Percentiles rank a stretch among this genome's conserved stretches.
Evolutionary conservation across 1,140 invertebrate genomes (phyloP).

Genomic region (Arion vulgaris): DNA sequence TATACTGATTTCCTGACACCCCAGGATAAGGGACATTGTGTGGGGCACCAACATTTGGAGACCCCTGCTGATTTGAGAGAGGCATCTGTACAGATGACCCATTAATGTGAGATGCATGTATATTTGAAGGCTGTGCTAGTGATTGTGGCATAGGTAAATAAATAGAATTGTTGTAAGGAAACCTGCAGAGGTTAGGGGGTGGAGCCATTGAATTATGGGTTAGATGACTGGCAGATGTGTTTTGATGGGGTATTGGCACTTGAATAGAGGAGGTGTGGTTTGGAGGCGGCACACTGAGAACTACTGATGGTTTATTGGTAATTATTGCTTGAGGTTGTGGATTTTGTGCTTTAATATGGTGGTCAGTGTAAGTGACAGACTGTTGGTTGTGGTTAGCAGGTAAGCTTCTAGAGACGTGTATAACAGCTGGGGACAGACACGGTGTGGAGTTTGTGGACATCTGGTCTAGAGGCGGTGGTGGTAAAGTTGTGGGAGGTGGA

Average conservation of each 20-base stretch:
- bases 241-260: background rate
- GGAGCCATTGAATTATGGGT: slow-evolving; percentile 16
- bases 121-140: background rate
- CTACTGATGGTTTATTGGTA: background rate
- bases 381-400: background rate
- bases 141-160: background rate
- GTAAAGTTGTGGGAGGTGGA: slow-evolving; percentile 27
- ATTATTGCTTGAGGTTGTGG: background rate
- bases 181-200: background rate
- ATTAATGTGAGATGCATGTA: background rate
- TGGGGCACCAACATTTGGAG: slow-evolving; percentile 18
- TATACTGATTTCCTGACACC: slow-evolving; percentile 42
- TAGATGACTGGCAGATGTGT: background rate
- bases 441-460: slow-evolving; percentile 13
- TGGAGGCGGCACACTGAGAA: slow-evolving; percentile 23
- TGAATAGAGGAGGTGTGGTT: background rate
- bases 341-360: background rate
- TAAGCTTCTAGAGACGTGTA: background rate
- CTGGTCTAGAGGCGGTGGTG: slow-evolving; percentile 20
- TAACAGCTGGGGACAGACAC: slow-evolving; percentile 9
- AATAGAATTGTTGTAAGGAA: background rate
- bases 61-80: slow-evolving; percentile 28
- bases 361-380: background rate
- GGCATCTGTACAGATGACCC: slow-evolving; percentile 10
- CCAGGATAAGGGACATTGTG: background rate